Evolutionary conservation across 2,888 invertebrate species (phyloP).

Genomic region (Pherbina coryleti): DNA sequence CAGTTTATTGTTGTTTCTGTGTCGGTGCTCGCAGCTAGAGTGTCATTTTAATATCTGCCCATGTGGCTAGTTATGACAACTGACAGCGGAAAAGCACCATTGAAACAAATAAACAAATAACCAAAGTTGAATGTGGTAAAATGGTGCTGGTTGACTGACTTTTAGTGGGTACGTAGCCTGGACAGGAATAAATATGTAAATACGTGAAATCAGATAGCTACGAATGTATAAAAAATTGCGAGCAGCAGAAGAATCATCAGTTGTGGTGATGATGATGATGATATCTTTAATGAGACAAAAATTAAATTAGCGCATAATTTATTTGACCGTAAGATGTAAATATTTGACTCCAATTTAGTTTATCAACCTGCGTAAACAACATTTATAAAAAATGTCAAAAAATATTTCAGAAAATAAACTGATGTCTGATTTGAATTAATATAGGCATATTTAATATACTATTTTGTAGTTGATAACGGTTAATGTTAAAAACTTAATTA

Average conservation of each 20-base stretch:
- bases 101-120: not conserved
- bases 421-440: no score
- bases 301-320: no score
- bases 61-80: not conserved
- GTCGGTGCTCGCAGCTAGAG: not conserved
- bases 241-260: not conserved
- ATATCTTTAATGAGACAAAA: not conserved
- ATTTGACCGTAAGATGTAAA: no score
- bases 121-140: not conserved
- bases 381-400: no score
- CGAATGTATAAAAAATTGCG: not conserved
- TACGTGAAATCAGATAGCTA: not conserved
- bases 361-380: no score
- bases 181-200: not conserved
- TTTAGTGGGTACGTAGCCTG: not conserved
- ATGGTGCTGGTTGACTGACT: not conserved
- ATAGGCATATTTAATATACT: no score
- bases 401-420: no score
- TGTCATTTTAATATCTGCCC: conserved; percentile 18
- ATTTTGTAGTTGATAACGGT: no score
- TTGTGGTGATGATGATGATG: not conserved
- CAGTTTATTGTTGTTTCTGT: conserved; percentile 17
- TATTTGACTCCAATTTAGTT: no score
- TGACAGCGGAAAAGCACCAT: conserved; percentile 11
- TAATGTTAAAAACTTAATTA: no score